Conservation (phyloP, 2,113 vertebrate genomes). For the Lynx canadensis region DNA sequence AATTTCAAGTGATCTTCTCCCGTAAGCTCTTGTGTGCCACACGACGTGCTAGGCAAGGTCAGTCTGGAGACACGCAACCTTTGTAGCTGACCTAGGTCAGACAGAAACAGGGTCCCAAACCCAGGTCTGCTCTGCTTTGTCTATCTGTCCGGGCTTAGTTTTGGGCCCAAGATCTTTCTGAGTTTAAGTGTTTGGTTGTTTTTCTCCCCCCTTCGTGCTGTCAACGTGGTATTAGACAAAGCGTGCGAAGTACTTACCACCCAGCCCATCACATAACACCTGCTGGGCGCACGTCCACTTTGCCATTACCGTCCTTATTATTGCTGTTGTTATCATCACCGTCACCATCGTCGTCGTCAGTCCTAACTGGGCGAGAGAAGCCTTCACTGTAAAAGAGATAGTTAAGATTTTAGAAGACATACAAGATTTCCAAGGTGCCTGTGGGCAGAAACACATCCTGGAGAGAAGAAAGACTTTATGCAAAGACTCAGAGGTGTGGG, state of each 20-base stretch:
- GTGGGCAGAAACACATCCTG: not conserved
- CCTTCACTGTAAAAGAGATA: not conserved
- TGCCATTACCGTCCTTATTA: not conserved
- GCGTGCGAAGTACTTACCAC: too few relatives aligned
- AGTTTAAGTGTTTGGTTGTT: not conserved
- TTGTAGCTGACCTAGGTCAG: not conserved
- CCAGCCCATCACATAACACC: not conserved
- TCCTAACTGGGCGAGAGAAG: not conserved
- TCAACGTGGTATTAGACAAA: not conserved
- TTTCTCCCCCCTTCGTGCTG: not conserved
- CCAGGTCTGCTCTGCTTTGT: not conserved
- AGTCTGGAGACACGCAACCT: not conserved
- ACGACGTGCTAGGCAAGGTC: not conserved
- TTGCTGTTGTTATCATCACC: not conserved
- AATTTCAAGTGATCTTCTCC: not conserved
- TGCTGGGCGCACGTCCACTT: rapidly evolving
- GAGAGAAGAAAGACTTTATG: not conserved
- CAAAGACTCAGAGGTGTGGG: not conserved
- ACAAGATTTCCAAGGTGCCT: not conserved
- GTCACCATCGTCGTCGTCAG: too few relatives aligned
- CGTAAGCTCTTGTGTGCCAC: rapidly evolving
- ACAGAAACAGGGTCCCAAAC: not conserved
- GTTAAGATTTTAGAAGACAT: not conserved
- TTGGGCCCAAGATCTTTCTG: not conserved
- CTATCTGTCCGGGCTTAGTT: not conserved